Evolutionary conservation across 1,140 invertebrate species (phyloP), one percentile per base, ranked within the genome.

Genomic region (Papilio glaucus): DNA sequence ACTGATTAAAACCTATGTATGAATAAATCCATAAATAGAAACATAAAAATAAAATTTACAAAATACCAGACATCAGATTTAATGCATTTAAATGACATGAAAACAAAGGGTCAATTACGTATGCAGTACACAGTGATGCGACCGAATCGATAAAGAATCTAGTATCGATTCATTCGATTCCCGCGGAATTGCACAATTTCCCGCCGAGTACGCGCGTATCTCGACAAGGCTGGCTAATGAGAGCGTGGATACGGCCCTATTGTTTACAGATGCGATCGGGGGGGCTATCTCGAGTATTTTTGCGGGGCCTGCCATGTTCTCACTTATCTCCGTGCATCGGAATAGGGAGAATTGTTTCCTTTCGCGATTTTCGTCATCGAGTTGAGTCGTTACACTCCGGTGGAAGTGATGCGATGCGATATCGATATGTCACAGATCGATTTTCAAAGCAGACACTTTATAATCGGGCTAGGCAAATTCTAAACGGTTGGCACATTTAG

Each of bases 261-360:
- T 92, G 90, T 92, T 86, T 87, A 88, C 87, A 86, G 89, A 91
- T 90, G 78, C 84, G 84, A 92, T 91, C 88, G 76, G 37, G 63
- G 42, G 21, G 70, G 72, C 82, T 87, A 90, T 90, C 86, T 88
- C 80, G 71, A 75, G 76, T 87, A 87, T 89, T 89, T 89, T 89
- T 87, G 86, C 82, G 67, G 78, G 68, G 68, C 79, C 78, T 84
- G 84, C 84, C 87, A 82, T 89, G 87, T 91, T 85, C 76, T 82
- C 77, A 86, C 85, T 90, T 92, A 92, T 92, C 90, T 87, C 65
- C 49, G 42, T 71, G 77, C 73, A 80, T 80, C 82, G 82, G 83
- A 82, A 85, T 83, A 77, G 79, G 79, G 75, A 77, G 84, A 82
- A 91, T 91, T 92, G 89, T 91, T 89, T 83, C 38, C 65, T 21